These are phyloP conservation scores for Onychorhynchus coronatus DNA, from an alignment of 2,113 vertebrate genomes.

Conservation along the genomic window DNA sequence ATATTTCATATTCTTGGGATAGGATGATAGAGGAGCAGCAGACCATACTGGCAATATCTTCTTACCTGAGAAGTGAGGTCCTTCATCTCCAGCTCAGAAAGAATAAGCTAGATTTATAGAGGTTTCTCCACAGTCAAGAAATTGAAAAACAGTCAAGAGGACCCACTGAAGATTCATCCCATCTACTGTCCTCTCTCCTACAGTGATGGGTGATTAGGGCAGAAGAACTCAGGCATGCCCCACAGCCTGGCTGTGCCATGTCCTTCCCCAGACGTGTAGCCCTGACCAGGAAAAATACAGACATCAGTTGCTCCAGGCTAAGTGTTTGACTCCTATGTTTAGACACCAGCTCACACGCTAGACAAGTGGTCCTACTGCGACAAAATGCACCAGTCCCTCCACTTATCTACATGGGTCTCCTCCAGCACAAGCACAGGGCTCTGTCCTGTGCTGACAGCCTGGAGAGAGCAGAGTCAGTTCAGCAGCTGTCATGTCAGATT, in stretches of 20 bases:
- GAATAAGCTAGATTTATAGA: background rate
- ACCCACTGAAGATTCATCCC: background rate
- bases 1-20: background rate
- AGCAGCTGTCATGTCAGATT: constrained; percentile 11
- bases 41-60: background rate
- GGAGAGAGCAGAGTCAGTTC: background rate
- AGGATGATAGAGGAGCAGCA: background rate
- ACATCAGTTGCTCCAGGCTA: background rate
- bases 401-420: background rate
- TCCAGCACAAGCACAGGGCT: accelerated
- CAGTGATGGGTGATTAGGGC: background rate
- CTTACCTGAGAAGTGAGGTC: background rate
- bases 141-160: background rate
- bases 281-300: background rate
- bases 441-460: background rate
- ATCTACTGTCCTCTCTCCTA: background rate
- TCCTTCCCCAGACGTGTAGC: background rate
- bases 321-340: background rate
- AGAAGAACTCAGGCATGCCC: background rate
- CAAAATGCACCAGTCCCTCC: background rate
- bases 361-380: background rate
- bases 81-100: background rate
- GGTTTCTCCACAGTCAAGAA: background rate
- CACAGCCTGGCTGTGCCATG: accelerated
- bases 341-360: background rate